Conservation (phyloP, 2,888 invertebrate species). For the Heliconius erato region DNA sequence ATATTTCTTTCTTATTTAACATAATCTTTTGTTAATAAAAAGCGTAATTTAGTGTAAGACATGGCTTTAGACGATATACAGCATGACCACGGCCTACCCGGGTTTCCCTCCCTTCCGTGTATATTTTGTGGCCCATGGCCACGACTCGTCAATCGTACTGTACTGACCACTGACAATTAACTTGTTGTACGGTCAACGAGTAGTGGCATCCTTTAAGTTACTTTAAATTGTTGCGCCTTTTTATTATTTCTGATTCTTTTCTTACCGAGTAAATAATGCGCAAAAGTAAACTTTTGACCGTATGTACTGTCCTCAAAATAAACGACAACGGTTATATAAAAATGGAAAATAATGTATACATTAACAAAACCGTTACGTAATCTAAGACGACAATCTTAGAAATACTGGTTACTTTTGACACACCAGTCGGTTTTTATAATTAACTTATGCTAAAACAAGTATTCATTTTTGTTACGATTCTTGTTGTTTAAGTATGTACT, state of each 20-base stretch:
- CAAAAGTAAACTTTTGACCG: no score
- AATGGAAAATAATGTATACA: conserved; percentile 11
- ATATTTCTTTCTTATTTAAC: background rate
- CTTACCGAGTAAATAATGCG: no score
- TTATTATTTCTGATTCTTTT: no score
- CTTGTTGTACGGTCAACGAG: background rate
- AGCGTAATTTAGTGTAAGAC: background rate
- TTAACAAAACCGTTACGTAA: conserved; percentile 1
- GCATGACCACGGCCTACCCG: no score
- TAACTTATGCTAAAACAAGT: background rate
- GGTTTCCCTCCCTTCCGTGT: no score
- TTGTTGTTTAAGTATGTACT: background rate
- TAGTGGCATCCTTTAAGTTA: no score
- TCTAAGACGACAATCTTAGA: background rate
- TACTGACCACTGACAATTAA: background rate
- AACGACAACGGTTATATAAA: background rate
- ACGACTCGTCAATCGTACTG: no score
- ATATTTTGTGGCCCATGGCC: no score
- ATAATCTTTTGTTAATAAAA: background rate
- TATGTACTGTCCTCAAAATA: background rate
- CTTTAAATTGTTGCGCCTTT: no score
- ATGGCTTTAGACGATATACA: background rate
- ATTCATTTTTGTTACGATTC: background rate
- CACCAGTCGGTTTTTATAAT: background rate
- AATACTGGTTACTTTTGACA: background rate